phyloP scores from a whole-genome alignment of 2,113 vertebrate species.

The Cathartes aura region DNA sequence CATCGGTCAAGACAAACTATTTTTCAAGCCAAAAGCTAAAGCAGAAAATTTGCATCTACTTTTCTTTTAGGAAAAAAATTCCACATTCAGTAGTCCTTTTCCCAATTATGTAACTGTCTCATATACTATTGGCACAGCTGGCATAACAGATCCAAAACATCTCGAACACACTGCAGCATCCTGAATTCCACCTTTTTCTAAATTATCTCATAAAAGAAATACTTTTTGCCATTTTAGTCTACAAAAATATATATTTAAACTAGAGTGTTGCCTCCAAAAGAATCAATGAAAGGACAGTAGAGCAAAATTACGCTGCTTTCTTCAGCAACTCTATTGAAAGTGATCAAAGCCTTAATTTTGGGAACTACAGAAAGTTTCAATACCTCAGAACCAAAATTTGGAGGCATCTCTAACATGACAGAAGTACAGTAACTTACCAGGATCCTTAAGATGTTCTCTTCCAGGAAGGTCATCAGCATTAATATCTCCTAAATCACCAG shows the following conservation, averaged over 20 bases:
- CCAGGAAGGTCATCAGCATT: slow-evolving; percentile 92
- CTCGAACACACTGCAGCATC: neutral
- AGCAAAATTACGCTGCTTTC: neutral
- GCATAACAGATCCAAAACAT: neutral
- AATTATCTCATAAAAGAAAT: neutral
- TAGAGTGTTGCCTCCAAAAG: neutral
- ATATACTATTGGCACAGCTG: neutral
- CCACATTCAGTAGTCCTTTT: neutral
- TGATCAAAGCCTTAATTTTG: neutral
- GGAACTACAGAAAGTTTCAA: neutral
- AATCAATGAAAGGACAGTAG: neutral
- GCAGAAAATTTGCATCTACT: neutral
- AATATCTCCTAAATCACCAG: slow-evolving; percentile 93
- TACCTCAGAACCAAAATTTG: neutral
- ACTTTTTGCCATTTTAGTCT: neutral
- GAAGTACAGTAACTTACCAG: slow-evolving; percentile 74
- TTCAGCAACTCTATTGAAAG: neutral
- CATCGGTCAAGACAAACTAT: neutral
- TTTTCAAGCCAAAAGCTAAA: neutral
- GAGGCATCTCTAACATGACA: neutral
- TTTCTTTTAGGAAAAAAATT: neutral
- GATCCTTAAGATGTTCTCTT: slow-evolving; percentile 90
- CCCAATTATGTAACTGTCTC: neutral
- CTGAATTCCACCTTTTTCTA: neutral
- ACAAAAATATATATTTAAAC: neutral